Evolutionary conservation across 1,140 invertebrate species (phyloP), one percentile per base, ranked within the genome.

Genomic region (Marisa cornuarietis): DNA sequence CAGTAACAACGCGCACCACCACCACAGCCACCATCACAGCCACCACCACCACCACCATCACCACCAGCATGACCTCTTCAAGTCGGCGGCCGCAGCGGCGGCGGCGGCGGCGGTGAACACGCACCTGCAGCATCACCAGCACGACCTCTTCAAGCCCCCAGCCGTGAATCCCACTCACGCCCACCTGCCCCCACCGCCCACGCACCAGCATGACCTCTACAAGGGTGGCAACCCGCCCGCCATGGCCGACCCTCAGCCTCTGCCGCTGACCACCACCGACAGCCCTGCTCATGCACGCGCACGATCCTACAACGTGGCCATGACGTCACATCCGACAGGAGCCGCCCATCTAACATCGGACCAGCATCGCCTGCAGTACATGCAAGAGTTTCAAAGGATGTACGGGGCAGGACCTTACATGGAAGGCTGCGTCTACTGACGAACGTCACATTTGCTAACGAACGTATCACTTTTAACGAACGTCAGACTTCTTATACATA

Each of bases 391-490:
- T 79, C 86, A 86, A 72, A 81, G 86, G 51, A 85, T 89, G 85
- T 89, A 89, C 76, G 86, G 85, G 62, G 84, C 88, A 14, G 86
- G 86, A 42, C 86, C 87, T 24, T 89, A 89, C 75, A 87, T 89
- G 86, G 88, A 89, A 54, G 87, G 86, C 14, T 89, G 87, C 82
- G 88, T 89, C 24, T 89, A 89, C 80, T 89, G 78, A 83, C 22
- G 42, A 20, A 63, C 3, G 24, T 51, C 24, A 49, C 42, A 42
- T 62, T 42, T 71, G 22, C 49, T 26, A 31, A 51, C 14, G 42
- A 22, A 42, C 24, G n/a, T 49, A 10, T 49, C 13, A 14, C 14
- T 31, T 14, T 49, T n/a, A 49, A 18, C 24, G 18, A 16, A 16
- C n/a, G n/a, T n/a, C n/a, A n/a, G n/a, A n/a, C 52, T 31, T 75